Percentiles rank a stretch among this genome's conserved stretches.
These are phyloP conservation scores for pig (Sus scrofa) DNA, from an alignment of 2,113 vertebrate species.

Conservation along the genomic window T2T-Sscrofa CM000817.6:36949501-36950000, in stretches of 20 bases:
- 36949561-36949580: background rate
- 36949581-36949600: background rate
- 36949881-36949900: background rate
- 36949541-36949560: background rate
- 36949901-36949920: background rate
- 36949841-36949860: background rate
- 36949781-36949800: background rate
- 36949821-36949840: too few relatives aligned
- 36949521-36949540: too few relatives aligned
- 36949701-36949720: background rate
- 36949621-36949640: background rate
- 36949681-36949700: background rate
- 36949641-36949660: background rate
- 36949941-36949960: background rate
- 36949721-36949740: background rate
- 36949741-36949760: fast-evolving
- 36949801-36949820: background rate
- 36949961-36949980: background rate
- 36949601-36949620: background rate
- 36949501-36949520: background rate
- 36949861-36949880: background rate
- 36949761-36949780: fast-evolving
- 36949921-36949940: background rate
- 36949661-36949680: background rate
- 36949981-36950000: background rate